phyloP scores from a whole-genome alignment of 2,113 vertebrate genomes.

The Plecotus auritus region DNA sequence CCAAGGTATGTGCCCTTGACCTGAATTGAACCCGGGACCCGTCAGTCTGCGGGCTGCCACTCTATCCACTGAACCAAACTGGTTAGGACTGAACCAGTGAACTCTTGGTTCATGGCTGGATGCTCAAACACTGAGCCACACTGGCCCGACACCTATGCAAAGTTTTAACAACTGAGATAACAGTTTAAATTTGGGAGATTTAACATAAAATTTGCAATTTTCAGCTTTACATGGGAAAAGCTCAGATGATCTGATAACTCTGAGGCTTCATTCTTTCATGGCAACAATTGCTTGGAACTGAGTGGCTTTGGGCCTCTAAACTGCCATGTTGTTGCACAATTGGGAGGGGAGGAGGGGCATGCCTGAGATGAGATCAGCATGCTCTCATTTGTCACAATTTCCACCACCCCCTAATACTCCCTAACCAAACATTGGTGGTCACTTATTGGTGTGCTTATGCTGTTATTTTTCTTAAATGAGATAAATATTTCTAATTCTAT shows the following conservation, averaged over 20 bases:
- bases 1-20: no score
- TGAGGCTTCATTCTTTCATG: neutral
- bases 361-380: neutral
- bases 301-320: neutral
- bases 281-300: neutral
- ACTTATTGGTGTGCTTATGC: neutral
- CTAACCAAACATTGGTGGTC: neutral
- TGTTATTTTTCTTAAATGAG: neutral
- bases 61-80: no score
- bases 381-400: neutral
- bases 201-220: neutral
- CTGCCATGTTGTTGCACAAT: neutral
- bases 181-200: neutral
- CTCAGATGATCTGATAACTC: neutral
- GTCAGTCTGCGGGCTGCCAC: no score
- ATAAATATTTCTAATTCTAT: neutral
- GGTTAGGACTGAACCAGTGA: no score
- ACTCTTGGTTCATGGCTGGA: no score
- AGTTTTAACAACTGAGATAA: neutral
- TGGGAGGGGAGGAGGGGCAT: neutral
- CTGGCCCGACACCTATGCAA: neutral
- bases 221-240: neutral
- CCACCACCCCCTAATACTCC: neutral
- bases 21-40: no score
- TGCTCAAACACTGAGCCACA: no score